Percentiles rank a stretch among this genome's conserved stretches.
Conservation (phyloP, 2,113 vertebrate species). For the Ptyas mucosa region DNA sequence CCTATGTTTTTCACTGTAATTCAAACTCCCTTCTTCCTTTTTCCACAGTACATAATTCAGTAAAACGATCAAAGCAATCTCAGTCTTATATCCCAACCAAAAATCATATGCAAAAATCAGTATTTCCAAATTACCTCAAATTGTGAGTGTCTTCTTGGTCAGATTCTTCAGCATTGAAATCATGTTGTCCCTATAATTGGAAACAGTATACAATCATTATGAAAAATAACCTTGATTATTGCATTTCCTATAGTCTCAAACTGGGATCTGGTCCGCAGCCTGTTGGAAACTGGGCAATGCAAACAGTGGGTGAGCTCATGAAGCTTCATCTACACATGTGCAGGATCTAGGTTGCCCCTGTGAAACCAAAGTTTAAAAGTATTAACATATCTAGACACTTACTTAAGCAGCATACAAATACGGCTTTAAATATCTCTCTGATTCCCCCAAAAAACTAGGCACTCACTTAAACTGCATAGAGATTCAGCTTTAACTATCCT, state of each 20-base stretch:
- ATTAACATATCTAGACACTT: conserved; percentile 28
- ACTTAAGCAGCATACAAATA: conserved; percentile 32
- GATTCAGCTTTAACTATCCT: not conserved
- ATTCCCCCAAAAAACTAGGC: conserved; percentile 10
- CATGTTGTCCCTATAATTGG: not conserved
- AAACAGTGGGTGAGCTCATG: not conserved
- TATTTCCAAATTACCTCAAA: not conserved
- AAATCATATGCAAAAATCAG: not conserved
- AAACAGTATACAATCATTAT: not conserved
- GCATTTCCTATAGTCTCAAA: not conserved
- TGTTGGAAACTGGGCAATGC: not conserved
- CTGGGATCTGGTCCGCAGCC: not conserved
- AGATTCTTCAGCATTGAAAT: not conserved
- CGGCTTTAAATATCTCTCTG: conserved; percentile 2
- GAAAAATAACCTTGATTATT: not conserved
- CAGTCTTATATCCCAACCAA: not conserved
- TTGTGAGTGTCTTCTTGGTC: not conserved
- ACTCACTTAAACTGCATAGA: conserved; percentile 34
- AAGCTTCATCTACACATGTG: not conserved
- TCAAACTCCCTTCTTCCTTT: not conserved
- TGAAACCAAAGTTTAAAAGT: conserved; percentile 15
- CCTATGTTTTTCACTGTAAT: not conserved
- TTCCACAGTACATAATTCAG: not conserved
- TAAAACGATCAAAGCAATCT: not conserved
- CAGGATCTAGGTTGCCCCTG: not conserved